Percentiles rank a stretch among this genome's conserved stretches.
These are phyloP conservation scores for Tichodroma muraria DNA, from an alignment of 2,113 vertebrate species.

Conservation along the genomic window DNA sequence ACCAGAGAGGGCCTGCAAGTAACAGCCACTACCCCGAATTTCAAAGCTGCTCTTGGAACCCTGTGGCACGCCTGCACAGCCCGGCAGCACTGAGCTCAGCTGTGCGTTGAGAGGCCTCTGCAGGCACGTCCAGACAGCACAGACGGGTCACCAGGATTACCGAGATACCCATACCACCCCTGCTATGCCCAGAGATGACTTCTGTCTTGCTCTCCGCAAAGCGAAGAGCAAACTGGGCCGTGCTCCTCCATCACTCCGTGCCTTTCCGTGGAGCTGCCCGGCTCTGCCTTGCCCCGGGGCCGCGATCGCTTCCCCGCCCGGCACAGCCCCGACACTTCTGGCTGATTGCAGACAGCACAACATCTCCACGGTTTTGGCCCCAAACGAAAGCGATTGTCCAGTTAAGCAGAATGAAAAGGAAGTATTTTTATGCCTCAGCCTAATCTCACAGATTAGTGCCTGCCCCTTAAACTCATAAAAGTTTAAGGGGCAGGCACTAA, in stretches of 20 bases:
- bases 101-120: not conserved
- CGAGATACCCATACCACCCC: rapidly evolving
- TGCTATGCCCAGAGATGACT: not conserved
- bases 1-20: not conserved
- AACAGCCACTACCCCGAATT: not conserved
- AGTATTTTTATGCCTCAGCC: not conserved
- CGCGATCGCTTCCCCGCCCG: rapidly evolving
- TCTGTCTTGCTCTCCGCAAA: not conserved
- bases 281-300: not conserved
- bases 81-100: not conserved
- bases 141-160: not conserved
- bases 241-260: not conserved
- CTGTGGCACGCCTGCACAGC: not conserved
- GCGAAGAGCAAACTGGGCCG: not conserved
- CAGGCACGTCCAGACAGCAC: not conserved
- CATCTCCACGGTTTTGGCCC: not conserved
- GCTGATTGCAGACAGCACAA: not conserved
- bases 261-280: not conserved
- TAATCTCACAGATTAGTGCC: not conserved
- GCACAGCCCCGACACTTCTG: not conserved
- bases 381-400: not conserved
- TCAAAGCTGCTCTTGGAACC: not conserved
- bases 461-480: not conserved
- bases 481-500: too few species aligned
- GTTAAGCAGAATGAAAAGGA: conserved; percentile 12